A percentile compares a stretch with the other conserved stretches of the same genome.
Evolutionary conservation across 2,113 vertebrate species (phyloP).

Genomic region (Hoplias malabaricus): DNA sequence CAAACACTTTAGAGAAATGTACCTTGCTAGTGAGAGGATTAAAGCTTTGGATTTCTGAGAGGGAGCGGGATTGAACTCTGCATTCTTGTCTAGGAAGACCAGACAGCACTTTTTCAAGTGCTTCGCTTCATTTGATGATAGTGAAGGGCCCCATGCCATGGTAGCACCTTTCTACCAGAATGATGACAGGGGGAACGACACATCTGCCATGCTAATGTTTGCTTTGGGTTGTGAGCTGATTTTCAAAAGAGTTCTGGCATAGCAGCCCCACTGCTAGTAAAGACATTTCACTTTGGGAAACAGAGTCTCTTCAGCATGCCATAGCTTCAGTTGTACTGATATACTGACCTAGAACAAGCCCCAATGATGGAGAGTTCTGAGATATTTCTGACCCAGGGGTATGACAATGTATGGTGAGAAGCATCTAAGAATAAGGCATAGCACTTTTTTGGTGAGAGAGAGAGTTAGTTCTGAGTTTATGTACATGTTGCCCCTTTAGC

Average conservation of each 20-base stretch:
- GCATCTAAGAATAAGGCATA: not conserved
- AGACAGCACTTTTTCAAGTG: constrained; percentile 14
- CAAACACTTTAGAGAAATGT: constrained; percentile 45
- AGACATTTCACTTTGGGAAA: not conserved
- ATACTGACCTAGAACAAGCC: not conserved
- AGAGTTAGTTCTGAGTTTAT: too few relatives aligned
- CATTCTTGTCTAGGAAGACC: constrained; percentile 60
- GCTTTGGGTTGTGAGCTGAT: constrained; percentile 17
- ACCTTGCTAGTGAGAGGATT: constrained; percentile 64
- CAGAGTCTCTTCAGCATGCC: not conserved
- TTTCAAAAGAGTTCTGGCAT: not conserved
- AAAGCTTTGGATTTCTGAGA: constrained; percentile 65
- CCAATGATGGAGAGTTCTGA: not conserved
- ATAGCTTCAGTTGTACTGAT: not conserved
- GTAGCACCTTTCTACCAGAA: not conserved
- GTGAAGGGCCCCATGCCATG: constrained; percentile 31
- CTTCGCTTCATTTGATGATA: constrained; percentile 44
- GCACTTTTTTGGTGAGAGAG: too few relatives aligned
- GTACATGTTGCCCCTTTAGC: too few relatives aligned
- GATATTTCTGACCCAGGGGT: not conserved
- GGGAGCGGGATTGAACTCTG: constrained; percentile 65
- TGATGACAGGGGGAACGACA: not conserved
- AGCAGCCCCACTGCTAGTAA: not conserved
- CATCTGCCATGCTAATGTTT: not conserved
- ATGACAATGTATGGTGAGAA: not conserved